phyloP scores from a whole-genome alignment of 2,888 invertebrate species.

The Andrena flavipes region DNA sequence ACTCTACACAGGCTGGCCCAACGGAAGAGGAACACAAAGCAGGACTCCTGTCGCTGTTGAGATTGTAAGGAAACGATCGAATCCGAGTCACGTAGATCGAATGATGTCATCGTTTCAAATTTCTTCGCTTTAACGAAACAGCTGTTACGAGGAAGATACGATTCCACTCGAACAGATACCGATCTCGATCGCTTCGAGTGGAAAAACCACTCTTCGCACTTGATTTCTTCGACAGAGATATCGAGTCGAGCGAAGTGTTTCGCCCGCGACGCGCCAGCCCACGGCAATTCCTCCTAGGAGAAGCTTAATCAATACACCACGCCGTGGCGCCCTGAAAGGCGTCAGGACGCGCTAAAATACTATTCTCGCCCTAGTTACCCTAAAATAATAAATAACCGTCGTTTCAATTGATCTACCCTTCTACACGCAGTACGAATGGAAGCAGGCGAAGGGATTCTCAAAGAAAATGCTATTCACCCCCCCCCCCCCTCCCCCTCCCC shows the following conservation, averaged over 20 bases:
- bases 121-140: background rate
- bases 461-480: conserved; percentile 31
- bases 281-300: conserved; percentile 5
- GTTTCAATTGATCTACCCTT: conserved; percentile 41
- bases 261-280: background rate
- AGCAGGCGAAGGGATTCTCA: conserved; percentile 14
- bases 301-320: conserved; percentile 16
- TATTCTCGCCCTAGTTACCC: conserved; percentile 44
- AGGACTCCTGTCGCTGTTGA: background rate
- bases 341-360: conserved; percentile 38
- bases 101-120: background rate
- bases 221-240: background rate
- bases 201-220: background rate
- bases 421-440: background rate
- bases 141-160: background rate
- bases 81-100: background rate
- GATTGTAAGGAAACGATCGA: background rate
- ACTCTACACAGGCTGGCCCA: background rate
- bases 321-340: conserved; percentile 12
- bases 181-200: background rate
- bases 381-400: conserved; percentile 69
- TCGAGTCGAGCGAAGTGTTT: background rate
- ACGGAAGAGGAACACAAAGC: background rate
- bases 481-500: no score
- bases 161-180: background rate